These are phyloP conservation scores for Catocala sponsa DNA, from an alignment of 2,888 invertebrate species.

Conservation along the genomic window DNA sequence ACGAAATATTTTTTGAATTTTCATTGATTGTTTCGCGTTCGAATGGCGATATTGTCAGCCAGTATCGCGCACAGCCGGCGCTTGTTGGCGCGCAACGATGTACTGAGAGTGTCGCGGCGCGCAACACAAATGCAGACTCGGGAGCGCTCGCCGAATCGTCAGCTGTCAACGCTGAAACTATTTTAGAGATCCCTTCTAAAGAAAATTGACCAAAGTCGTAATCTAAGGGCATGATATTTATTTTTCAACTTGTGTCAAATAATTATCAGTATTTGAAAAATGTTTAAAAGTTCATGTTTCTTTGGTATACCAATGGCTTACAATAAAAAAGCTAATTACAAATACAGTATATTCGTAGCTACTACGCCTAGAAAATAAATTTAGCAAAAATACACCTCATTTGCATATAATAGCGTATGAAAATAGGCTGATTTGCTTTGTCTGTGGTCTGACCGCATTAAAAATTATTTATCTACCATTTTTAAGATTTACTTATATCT, in stretches of 20 bases:
- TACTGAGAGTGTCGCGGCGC: constrained; percentile 62
- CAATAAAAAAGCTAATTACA: neutral
- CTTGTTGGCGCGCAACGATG: constrained; percentile 72
- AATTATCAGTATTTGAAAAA: too few relatives aligned
- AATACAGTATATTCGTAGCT: neutral
- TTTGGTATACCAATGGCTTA: neutral
- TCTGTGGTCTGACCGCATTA: too few relatives aligned
- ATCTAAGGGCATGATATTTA: too few relatives aligned
- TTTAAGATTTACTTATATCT: too few relatives aligned
- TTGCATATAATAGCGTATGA: too few relatives aligned
- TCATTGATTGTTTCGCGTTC: constrained; percentile 64
- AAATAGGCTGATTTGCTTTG: too few relatives aligned
- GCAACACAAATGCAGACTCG: constrained; percentile 45
- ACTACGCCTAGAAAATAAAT: neutral
- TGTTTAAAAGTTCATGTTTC: too few relatives aligned
- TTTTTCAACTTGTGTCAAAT: too few relatives aligned
- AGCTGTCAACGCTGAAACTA: constrained; percentile 59
- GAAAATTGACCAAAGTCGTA: neutral
- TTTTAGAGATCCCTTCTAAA: constrained; percentile 46
- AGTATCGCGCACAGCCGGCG: constrained; percentile 66
- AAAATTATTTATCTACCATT: too few relatives aligned
- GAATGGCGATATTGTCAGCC: constrained; percentile 55
- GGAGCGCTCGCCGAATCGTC: constrained; percentile 56
- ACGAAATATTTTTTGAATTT: constrained; percentile 55
- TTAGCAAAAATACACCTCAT: too few relatives aligned